phyloP scores from a whole-genome alignment of 1,140 invertebrate species.

The Leptinotarsa texana region DNA sequence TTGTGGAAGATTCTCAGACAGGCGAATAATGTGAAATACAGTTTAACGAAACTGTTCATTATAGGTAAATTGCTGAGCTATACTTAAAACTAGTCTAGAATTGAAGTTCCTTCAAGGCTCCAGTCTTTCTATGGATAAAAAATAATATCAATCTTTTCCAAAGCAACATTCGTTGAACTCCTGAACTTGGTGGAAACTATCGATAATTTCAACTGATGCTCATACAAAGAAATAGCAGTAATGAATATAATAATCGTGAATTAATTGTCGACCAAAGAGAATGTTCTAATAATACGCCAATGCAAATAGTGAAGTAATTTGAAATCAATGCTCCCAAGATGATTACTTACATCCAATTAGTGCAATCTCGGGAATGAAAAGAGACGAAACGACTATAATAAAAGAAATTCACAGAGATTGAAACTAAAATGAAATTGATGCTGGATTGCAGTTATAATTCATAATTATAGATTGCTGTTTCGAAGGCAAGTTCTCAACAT shows the following conservation, averaged over 20 bases:
- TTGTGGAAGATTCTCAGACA: too few relatives aligned
- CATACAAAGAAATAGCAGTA: too few relatives aligned
- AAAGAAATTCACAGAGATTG: constrained; percentile 1
- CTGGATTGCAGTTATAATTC: constrained; percentile 3
- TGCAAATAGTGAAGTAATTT: constrained; percentile 6
- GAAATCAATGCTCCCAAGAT: not conserved
- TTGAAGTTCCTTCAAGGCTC: too few relatives aligned
- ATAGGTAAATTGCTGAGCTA: too few relatives aligned
- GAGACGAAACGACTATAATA: constrained; percentile 2
- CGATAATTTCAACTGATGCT: too few relatives aligned
- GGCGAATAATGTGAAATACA: too few relatives aligned
- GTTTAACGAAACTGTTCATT: too few relatives aligned
- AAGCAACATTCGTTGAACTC: too few relatives aligned
- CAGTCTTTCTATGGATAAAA: too few relatives aligned
- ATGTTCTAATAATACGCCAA: not conserved
- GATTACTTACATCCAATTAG: constrained; percentile 6
- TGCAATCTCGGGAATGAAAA: not conserved
- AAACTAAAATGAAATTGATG: constrained; percentile 8
- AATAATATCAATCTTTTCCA: too few relatives aligned
- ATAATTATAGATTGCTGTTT: constrained; percentile 6
- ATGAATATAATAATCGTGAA: not conserved
- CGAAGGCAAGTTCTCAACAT: not conserved
- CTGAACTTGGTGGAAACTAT: too few relatives aligned
- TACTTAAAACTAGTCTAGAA: too few relatives aligned
- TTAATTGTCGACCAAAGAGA: not conserved